These are phyloP conservation scores for Meteorus colon DNA, from an alignment of 2,888 invertebrate species.

Conservation along the genomic window DNA sequence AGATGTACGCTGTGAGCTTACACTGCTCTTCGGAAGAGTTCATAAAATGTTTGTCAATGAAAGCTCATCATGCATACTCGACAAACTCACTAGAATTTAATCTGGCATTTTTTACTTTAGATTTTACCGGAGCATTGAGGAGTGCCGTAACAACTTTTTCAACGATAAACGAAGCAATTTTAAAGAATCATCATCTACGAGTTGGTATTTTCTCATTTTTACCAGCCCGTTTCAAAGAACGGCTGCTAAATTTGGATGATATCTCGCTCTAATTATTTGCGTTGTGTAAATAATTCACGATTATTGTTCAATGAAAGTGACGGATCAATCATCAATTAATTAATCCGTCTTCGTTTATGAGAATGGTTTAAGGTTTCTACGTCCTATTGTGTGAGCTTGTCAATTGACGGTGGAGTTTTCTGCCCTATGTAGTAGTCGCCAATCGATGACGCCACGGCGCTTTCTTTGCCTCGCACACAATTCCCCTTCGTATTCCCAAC, in stretches of 20 bases:
- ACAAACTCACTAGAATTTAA: constrained; percentile 26
- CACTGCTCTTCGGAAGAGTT: not conserved
- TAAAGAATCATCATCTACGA: not conserved
- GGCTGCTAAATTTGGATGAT: not conserved
- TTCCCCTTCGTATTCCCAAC: not conserved
- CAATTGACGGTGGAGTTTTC: not conserved
- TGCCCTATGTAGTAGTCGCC: not conserved
- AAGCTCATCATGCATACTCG: constrained; percentile 18
- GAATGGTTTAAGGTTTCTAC: not conserved
- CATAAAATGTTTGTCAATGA: not conserved
- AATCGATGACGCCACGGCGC: constrained; percentile 27
- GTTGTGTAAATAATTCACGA: not conserved
- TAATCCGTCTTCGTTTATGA: not conserved
- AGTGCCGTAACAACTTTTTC: not conserved
- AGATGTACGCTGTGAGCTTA: constrained; percentile 33
- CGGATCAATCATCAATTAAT: not conserved
- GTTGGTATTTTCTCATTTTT: not conserved
- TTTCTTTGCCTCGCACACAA: not conserved
- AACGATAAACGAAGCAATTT: not conserved
- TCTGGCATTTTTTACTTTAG: constrained; percentile 27
- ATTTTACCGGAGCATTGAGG: not conserved
- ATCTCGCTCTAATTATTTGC: not conserved
- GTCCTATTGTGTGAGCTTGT: not conserved
- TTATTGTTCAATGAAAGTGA: not conserved
- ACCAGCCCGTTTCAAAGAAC: not conserved